phyloP scores from a whole-genome alignment of 1,140 invertebrate genomes.

The Caenorhabditis remanei region DNA sequence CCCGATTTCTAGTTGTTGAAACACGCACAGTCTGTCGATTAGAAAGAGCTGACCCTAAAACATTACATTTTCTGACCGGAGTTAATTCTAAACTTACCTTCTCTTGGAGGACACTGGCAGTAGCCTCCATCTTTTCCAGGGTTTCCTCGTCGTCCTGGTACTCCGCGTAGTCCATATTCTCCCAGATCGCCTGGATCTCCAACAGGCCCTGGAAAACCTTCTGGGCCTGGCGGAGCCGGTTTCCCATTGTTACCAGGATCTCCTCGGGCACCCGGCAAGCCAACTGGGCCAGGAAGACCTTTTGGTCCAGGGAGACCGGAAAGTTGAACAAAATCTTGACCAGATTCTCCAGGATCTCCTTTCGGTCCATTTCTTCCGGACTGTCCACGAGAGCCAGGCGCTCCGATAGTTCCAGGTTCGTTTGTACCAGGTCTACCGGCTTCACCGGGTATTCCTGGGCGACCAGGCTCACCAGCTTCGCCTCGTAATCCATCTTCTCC shows the following conservation, averaged over 20 bases:
- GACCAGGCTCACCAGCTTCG: slow-evolving; percentile 31
- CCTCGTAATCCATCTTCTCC: slow-evolving; percentile 44
- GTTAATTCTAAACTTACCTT: not conserved
- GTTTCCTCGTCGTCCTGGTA: slow-evolving; percentile 35
- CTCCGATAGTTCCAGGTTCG: slow-evolving; percentile 43
- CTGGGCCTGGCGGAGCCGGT: slow-evolving; percentile 48
- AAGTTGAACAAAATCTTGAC: slow-evolving; percentile 56
- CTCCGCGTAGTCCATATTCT: slow-evolving; percentile 51
- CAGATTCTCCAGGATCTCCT: slow-evolving; percentile 52
- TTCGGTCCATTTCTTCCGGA: slow-evolving; percentile 53
- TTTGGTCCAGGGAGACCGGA: slow-evolving; percentile 23
- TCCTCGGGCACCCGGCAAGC: slow-evolving; percentile 49
- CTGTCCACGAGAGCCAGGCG: slow-evolving; percentile 33
- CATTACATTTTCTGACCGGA: not conserved
- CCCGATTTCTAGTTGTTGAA: not conserved
- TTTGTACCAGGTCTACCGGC: slow-evolving; percentile 43
- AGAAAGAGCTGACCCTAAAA: not conserved
- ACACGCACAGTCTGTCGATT: slow-evolving; percentile 9
- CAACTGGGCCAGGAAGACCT: slow-evolving; percentile 37
- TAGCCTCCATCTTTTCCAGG: slow-evolving; percentile 54
- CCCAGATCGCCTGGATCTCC: slow-evolving; percentile 49
- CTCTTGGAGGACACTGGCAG: slow-evolving; percentile 56
- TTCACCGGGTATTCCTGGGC: slow-evolving; percentile 37
- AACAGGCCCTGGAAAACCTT: slow-evolving; percentile 37
- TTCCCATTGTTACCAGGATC: slow-evolving; percentile 53